Percentiles rank a stretch among this genome's conserved stretches.
These are phyloP conservation scores for Erannis defoliaria DNA, from an alignment of 2,888 invertebrate genomes.

Conservation along the genomic window DNA sequence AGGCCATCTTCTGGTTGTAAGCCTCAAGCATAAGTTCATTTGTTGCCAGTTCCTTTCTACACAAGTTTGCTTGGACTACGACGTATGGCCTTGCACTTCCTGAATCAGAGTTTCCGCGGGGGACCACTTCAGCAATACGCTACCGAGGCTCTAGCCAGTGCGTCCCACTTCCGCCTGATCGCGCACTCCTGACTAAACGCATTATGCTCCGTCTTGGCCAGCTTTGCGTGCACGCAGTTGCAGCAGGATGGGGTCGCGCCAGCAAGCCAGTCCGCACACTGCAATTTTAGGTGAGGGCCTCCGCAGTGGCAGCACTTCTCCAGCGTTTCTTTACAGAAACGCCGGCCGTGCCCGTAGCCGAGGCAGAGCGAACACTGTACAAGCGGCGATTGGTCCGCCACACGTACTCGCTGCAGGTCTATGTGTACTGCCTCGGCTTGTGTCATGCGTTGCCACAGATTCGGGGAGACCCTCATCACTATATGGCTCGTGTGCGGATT, in stretches of 20 bases:
- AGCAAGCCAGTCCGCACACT: not conserved
- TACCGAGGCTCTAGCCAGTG: not conserved
- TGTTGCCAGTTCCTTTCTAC: not conserved
- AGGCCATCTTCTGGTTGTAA: no score
- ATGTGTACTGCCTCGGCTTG: not conserved
- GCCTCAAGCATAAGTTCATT: no score
- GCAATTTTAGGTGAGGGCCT: not conserved
- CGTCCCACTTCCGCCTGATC: not conserved
- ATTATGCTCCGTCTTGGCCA: not conserved
- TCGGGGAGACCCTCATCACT: constrained; percentile 12
- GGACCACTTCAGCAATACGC: not conserved
- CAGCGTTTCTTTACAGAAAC: not conserved
- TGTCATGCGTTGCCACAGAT: constrained; percentile 10
- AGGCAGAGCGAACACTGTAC: no score
- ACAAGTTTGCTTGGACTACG: not conserved
- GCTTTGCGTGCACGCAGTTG: not conserved
- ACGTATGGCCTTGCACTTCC: not conserved
- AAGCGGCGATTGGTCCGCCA: no score
- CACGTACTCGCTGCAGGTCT: not conserved
- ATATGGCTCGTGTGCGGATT: not conserved
- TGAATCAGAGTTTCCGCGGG: no score
- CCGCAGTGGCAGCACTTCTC: not conserved
- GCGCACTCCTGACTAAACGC: not conserved
- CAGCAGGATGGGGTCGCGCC: not conserved
- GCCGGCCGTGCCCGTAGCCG: not conserved